These are phyloP conservation scores for Gymnothorax javanicus DNA, from an alignment of 2,797 vertebrate genomes.

Conservation along the genomic window DNA sequence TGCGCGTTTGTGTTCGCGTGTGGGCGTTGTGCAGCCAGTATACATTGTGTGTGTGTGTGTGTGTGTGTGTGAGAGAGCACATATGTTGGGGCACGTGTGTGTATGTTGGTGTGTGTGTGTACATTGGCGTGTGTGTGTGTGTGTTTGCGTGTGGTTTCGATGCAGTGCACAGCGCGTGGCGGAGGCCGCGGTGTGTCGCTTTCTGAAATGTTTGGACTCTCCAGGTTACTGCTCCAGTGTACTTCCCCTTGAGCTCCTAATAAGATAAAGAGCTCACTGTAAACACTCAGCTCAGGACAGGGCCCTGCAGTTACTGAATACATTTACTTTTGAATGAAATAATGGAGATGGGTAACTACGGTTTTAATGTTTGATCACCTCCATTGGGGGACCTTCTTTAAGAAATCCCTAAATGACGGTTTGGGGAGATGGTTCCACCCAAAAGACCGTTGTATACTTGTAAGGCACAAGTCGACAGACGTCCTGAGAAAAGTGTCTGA, in stretches of 20 bases:
- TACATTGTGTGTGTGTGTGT: not conserved
- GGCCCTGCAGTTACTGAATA: not conserved
- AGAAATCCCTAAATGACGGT: not conserved
- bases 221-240: not conserved
- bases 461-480: not conserved
- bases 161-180: no score
- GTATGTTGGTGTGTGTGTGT: not conserved
- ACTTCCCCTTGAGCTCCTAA: not conserved
- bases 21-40: not conserved
- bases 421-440: not conserved
- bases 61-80: not conserved
- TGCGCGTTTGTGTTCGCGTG: not conserved
- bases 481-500: no score
- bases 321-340: not conserved
- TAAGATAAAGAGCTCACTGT: constrained; percentile 14
- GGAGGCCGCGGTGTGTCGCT: not conserved
- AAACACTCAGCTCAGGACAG: not conserved
- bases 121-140: not conserved
- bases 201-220: not conserved
- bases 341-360: not conserved
- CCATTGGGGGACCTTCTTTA: not conserved
- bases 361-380: not conserved
- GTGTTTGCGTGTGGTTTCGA: not conserved
- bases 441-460: not conserved
- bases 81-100: not conserved